Conservation (phyloP, 2,888 invertebrate species). For the Sphaerophoria rueppellii region DNA sequence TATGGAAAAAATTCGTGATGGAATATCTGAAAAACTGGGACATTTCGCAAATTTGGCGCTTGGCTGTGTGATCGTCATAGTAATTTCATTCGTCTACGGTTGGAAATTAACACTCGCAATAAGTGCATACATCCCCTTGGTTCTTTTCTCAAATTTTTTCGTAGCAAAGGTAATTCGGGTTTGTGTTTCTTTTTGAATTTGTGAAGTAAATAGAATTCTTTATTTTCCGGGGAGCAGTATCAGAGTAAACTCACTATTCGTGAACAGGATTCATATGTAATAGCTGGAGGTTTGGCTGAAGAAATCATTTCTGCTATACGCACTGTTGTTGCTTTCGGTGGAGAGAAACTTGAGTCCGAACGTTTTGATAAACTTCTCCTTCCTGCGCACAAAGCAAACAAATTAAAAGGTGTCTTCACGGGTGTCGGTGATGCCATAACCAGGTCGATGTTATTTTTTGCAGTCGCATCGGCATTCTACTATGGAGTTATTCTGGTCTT, state of each 20-base stretch:
- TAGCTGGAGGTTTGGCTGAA: conserved; percentile 89
- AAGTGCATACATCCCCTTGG: conserved; percentile 88
- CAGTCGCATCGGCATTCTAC: conserved; percentile 90
- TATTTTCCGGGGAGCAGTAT: conserved; percentile 78
- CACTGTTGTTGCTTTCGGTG: conserved; percentile 90
- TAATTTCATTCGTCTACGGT: conserved; percentile 88
- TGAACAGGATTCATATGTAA: conserved; percentile 88
- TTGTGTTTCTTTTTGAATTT: background rate
- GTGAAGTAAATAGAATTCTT: background rate
- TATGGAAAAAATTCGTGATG: conserved; percentile 90
- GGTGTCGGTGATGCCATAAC: conserved; percentile 87
- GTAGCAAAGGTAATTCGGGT: conserved; percentile 86
- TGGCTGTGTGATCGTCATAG: conserved; percentile 76
- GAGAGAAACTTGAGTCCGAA: conserved; percentile 87
- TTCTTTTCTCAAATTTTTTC: conserved; percentile 87
- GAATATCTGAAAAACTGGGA: conserved; percentile 91
- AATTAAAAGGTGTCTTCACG: conserved; percentile 85
- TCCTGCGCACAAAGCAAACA: conserved; percentile 86
- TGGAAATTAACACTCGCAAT: conserved; percentile 93
- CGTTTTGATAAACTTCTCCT: conserved; percentile 82
- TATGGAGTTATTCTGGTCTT: conserved; percentile 89
- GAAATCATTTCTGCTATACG: conserved; percentile 88
- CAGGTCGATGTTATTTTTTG: conserved; percentile 88
- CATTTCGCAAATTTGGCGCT: conserved; percentile 87
- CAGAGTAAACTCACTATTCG: conserved; percentile 86